Base-by-base conservation (phyloP, 1,140 invertebrate species). In the Anoplophora glabripennis region DNA sequence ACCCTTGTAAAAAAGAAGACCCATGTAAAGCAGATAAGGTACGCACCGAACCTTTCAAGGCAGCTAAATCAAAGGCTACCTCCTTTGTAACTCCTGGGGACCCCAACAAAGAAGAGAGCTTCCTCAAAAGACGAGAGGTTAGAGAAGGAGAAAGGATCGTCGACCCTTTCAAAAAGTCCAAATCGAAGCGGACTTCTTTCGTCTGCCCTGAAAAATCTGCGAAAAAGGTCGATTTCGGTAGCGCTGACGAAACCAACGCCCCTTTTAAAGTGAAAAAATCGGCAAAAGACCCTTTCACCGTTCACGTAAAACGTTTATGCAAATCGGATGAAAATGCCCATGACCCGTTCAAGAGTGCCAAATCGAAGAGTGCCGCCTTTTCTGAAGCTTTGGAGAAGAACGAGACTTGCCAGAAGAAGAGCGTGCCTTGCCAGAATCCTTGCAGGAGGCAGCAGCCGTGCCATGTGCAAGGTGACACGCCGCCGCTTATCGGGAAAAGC, bases 401-500 rank as follows among this genome's bases (percentile, higher is more conserved):
- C 12, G 56, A 59, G 45, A 46, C 47, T 17, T 62, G 54, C 40
- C 17, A 37, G 18, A 55, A 41, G 14, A 64, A 60, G 33, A 33
- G 54, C 10, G 53, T 51, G 42, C 49, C 56, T 18, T 53, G 49
- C 38, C 54, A 61, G 35, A 53, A 61, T 37, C 53, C 44, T 8
- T 61, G 59, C 45, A 57, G 57, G 53, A 57, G 49, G 28, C 36
- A 45, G 18, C 41, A 60, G 38, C 21, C 21, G 2, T 28, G 21
- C 21, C 21, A 28, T 2, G 21, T 5, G 21, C 21, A 28, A 28
- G 5, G 21, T 28, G 21, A 28, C 21, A 5, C 5, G 3, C 21
- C 21, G 2, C 5, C 21, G 21, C 21, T 3, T 5, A 2, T 28
- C 5, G 21, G 21, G 5, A 28, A 28, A 5, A 3, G 21, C 5